Evolutionary conservation across 2,113 vertebrate species (phyloP), one percentile per base, ranked within the genome.

Genomic region (Galemys pyrenaicus): DNA sequence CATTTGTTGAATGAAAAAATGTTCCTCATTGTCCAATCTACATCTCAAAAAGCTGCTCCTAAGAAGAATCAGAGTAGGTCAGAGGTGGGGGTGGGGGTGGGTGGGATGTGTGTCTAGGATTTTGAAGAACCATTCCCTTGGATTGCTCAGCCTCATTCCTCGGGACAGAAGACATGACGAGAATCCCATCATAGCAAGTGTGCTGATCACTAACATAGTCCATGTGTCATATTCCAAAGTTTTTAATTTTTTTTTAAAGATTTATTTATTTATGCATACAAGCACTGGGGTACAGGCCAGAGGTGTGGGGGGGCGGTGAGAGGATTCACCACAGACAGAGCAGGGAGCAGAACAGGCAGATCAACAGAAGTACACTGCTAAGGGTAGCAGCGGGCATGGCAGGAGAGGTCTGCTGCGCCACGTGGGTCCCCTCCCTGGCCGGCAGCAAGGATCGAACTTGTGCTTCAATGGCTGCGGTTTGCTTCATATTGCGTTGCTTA

Each of bases 1-100:
- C 77, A 32, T 81, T 88, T 86, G 56, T 30, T 81, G 68, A 85
- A 35, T 81, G 51, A 92, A 82, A 44, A 30, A 75, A 51, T 71
- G 11, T 67, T 77, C 70, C 30, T 28, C n/a, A 9, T 35, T 11
- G 30, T 95, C 60, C 54, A 75, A 32, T 87, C 44, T 67, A 32
- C 35, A 44, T 77, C 37, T 44, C 32, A 87, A 82, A 87, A 60
- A n/a, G 6, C 54, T 73, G 39, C n/a, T 64, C 28, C 51, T 32
- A 51, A 65, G 65, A 64, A 84, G 64, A 92, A 58, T 41, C 41
- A 20, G 37, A 80, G 51, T 22, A 92, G n/a, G 1, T 75, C 19
- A 35, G 83, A 87, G 68, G 10, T 49, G 46, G 89, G 28, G 75
- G 24, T 11, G 7, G 39, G 44, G 60, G 35, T 44, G 54, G 51